These are phyloP conservation scores for Meghimatium bilineatum DNA, from an alignment of 2,888 invertebrate species.

Conservation along the genomic window DNA sequence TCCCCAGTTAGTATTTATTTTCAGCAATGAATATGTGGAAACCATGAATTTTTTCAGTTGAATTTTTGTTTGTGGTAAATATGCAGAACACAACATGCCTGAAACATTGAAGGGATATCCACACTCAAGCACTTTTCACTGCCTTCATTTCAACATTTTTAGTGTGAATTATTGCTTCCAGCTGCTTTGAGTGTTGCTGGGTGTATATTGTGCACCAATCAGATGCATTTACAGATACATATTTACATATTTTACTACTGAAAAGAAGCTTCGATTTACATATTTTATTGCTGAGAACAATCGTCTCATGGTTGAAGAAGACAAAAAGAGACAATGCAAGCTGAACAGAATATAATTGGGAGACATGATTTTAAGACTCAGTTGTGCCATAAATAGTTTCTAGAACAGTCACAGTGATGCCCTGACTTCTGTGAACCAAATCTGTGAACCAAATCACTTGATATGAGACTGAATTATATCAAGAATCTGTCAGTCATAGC, in stretches of 20 bases:
- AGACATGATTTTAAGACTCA: too few species aligned
- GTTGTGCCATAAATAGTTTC: not conserved
- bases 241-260: too few species aligned
- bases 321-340: too few species aligned
- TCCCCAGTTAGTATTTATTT: too few species aligned
- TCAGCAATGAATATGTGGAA: not conserved
- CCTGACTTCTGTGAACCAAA: too few species aligned
- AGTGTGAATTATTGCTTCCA: constrained; percentile 24
- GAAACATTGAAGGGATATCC: not conserved
- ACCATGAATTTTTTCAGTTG: not conserved
- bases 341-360: too few species aligned
- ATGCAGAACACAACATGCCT: not conserved
- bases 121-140: not conserved
- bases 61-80: not conserved
- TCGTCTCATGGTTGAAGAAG: not conserved
- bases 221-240: not conserved
- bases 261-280: too few species aligned
- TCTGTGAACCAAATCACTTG: too few species aligned
- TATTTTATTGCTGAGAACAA: not conserved
- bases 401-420: not conserved
- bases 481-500: too few species aligned
- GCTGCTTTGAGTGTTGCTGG: constrained; percentile 34
- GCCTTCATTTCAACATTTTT: not conserved
- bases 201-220: constrained; percentile 9
- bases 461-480: too few species aligned